Evolutionary conservation across 2,797 vertebrate genomes (phyloP).

Genomic region (Alectoris magna): DNA sequence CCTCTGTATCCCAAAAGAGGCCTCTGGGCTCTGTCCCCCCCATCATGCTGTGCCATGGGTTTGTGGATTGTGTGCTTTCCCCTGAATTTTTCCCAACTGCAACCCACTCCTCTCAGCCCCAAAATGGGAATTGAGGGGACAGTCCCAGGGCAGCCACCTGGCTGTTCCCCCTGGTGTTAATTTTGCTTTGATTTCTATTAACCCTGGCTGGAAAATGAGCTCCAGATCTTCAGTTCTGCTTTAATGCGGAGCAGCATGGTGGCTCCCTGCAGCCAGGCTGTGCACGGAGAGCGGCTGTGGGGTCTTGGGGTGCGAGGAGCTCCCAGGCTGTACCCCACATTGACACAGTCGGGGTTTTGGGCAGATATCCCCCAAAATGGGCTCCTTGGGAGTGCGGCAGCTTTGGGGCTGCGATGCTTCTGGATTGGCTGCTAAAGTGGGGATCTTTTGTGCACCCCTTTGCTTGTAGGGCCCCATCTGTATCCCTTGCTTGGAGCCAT

Average conservation of each 20-base stretch:
- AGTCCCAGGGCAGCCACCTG: neutral
- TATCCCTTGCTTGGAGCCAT: rapidly evolving
- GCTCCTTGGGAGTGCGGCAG: too few relatives aligned
- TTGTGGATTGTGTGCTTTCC: neutral
- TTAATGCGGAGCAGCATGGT: neutral
- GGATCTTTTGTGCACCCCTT: neutral
- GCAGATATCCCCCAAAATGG: neutral
- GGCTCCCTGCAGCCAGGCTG: neutral
- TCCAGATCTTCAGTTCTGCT: neutral
- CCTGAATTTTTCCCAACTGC: neutral
- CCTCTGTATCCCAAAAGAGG: neutral
- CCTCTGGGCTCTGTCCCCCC: too few relatives aligned
- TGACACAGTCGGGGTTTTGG: too few relatives aligned
- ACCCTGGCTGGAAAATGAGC: neutral
- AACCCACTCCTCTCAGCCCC: neutral
- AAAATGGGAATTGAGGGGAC: neutral
- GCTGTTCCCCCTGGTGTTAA: neutral
- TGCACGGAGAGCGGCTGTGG: neutral
- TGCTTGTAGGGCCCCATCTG: rapidly evolving
- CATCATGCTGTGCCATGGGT: too few relatives aligned
- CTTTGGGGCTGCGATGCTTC: too few relatives aligned
- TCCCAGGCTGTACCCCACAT: rapidly evolving
- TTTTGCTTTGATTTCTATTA: neutral
- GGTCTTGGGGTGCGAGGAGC: rapidly evolving
- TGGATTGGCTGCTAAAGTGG: too few relatives aligned